Base-by-base conservation (phyloP, 1,140 invertebrate species). In the Tenebrio molitor region DNA sequence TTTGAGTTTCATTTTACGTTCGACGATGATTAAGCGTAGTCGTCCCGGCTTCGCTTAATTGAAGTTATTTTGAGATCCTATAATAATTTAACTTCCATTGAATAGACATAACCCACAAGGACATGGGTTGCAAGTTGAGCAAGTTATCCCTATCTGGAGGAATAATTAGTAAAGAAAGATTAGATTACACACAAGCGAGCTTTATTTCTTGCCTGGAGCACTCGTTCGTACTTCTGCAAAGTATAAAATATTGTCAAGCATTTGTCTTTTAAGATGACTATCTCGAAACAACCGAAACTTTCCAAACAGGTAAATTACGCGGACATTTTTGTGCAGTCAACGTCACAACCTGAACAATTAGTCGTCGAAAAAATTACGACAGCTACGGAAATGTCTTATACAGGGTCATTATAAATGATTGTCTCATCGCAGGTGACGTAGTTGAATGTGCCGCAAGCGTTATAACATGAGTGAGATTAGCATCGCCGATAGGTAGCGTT, bases 91-190 rank as follows among this genome's bases (percentile, higher is more conserved):
- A 23, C 50, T 58, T 58, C 19, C 16, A 17, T 46, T 58, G 50
- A 14, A 14, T 33, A 58, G 21, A 58, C 50, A 58, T 41, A 42
- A 66, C 10, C 36, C 15, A 23, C 36, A 42, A 41, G 23, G 36
- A 66, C n/a, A 41, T 14, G 16, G 36, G 19, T 66, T 58, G 50
- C 50, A 58, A 58, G 50, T 58, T 66, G 19, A 44, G 23, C 64
- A 65, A 72, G 19, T 65, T 72, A 72, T 50, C 42, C 25, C 62
- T 41, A 72, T 53, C 63, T 50, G 7, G 42, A 33, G 33, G 70
- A 72, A 63, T 66, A 72, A 72, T 72, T 72, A 72, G 70, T 14
- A 72, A 65, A 66, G 70, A 72, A 72, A 72, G 70, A 72, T 72
- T 72, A 72, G 70, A 72, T 72, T 72, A 72, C 70, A 65, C 50